These are phyloP conservation scores for Polyploca ridens DNA, from an alignment of 2,888 invertebrate genomes.

Conservation along the genomic window DNA sequence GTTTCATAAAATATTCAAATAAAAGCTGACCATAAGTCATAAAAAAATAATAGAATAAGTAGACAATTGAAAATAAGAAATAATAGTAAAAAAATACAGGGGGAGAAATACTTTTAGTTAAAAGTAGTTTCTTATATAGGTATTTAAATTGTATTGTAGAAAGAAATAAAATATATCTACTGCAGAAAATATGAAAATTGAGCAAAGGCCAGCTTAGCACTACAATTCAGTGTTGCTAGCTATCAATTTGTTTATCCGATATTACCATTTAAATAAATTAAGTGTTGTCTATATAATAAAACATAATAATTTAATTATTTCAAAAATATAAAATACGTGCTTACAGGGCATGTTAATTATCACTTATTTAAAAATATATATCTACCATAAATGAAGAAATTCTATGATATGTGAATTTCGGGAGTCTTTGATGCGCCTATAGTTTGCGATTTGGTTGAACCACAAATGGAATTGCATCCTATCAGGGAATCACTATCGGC, in stretches of 20 bases:
- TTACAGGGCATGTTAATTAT: neutral
- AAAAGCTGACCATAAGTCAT: constrained; percentile 40
- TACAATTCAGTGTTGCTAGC: constrained; percentile 10
- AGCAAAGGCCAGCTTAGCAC: constrained; percentile 47
- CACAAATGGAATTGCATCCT: neutral
- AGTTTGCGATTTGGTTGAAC: constrained; percentile 16
- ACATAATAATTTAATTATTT: constrained; percentile 17
- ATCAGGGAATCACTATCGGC: constrained; percentile 28
- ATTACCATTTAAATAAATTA: neutral
- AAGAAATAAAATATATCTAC: constrained; percentile 22
- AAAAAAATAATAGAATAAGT: constrained; percentile 32
- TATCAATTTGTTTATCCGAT: neutral
- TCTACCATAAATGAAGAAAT: neutral
- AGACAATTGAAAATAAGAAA: constrained; percentile 28
- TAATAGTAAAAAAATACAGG: constrained; percentile 40
- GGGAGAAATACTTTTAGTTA: constrained; percentile 67
- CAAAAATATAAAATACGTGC: constrained; percentile 17
- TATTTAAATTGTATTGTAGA: constrained; percentile 32
- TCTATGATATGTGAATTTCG: constrained; percentile 48
- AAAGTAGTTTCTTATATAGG: constrained; percentile 63
- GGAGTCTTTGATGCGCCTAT: constrained; percentile 51
- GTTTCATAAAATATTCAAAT: constrained; percentile 28
- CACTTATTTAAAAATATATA: neutral
- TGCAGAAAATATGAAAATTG: constrained; percentile 26
- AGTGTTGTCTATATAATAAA: constrained; percentile 9